A percentile compares a stretch with the other conserved stretches of the same genome.
Evolutionary conservation across 2,113 vertebrate species (phyloP).

Genomic region (Lepus timidus): DNA sequence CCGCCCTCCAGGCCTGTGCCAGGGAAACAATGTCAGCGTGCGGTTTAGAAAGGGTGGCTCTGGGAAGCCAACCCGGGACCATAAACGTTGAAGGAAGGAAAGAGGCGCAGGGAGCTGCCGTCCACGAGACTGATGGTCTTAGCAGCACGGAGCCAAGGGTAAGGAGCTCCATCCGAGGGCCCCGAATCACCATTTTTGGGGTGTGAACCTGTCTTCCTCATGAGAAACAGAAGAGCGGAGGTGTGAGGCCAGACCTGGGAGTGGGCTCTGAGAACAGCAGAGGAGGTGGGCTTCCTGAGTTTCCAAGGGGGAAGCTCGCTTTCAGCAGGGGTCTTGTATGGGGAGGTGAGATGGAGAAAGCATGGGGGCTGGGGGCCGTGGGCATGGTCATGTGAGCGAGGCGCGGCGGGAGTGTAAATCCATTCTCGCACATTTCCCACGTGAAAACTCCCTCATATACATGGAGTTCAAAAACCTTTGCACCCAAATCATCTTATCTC

Average conservation of each 20-base stretch:
- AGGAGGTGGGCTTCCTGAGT: too few relatives aligned
- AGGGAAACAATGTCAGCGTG: conserved; percentile 37
- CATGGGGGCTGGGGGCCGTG: too few relatives aligned
- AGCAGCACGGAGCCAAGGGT: not conserved
- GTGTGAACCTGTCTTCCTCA: not conserved
- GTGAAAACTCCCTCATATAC: too few relatives aligned
- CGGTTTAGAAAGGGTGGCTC: conserved; percentile 34
- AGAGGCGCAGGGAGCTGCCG: not conserved
- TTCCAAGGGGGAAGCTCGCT: too few relatives aligned
- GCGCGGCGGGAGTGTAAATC: too few relatives aligned
- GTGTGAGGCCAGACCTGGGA: too few relatives aligned
- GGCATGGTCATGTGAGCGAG: too few relatives aligned
- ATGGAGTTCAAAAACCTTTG: too few relatives aligned
- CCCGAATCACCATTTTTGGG: not conserved
- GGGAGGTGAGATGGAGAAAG: too few relatives aligned
- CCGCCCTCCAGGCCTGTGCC: not conserved
- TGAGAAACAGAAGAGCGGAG: not conserved
- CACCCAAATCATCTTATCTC: too few relatives aligned
- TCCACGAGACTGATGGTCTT: not conserved
- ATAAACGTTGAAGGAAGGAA: not conserved
- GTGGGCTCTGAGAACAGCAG: not conserved
- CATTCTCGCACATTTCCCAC: too few relatives aligned
- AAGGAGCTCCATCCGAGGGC: not conserved
- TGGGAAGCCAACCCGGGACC: not conserved
- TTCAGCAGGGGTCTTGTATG: too few relatives aligned